Conservation (phyloP, 2,888 invertebrate genomes). For the Rhagonycha fulva region DNA sequence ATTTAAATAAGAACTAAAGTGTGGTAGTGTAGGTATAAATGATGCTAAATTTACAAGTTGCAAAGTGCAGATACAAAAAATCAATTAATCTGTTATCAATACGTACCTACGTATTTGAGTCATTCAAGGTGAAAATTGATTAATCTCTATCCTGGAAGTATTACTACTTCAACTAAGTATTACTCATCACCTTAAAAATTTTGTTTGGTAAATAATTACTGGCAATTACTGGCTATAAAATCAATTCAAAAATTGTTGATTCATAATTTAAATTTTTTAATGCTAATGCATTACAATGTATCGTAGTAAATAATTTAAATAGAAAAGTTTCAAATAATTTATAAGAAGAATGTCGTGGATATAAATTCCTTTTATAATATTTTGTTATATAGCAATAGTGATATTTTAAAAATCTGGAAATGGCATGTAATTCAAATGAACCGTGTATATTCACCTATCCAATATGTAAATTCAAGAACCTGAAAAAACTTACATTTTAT, state of each 20-base stretch:
- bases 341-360: not conserved
- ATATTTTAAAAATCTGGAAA: conserved; percentile 20
- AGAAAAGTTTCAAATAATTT: not conserved
- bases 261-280: not conserved
- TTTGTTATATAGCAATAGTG: conserved; percentile 5
- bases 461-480: conserved; percentile 24
- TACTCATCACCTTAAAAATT: not conserved
- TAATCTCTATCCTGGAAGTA: too few relatives aligned
- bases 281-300: not conserved
- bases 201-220: too few relatives aligned
- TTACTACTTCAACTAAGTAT: too few relatives aligned
- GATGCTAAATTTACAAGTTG: too few relatives aligned
- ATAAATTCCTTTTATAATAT: not conserved
- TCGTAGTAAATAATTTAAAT: not conserved
- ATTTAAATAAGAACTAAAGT: too few relatives aligned
- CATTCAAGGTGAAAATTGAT: too few relatives aligned
- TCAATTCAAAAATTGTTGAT: not conserved
- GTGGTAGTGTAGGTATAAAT: too few relatives aligned
- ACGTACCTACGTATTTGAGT: too few relatives aligned
- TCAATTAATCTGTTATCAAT: too few relatives aligned
- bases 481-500: conserved; percentile 24
- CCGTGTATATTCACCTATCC: conserved; percentile 28
- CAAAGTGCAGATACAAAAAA: too few relatives aligned
- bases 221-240: too few relatives aligned
- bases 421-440: conserved; percentile 28